These are phyloP conservation scores for Lepidothrix coronata DNA, from an alignment of 2,113 vertebrate species.

Conservation along the genomic window DNA sequence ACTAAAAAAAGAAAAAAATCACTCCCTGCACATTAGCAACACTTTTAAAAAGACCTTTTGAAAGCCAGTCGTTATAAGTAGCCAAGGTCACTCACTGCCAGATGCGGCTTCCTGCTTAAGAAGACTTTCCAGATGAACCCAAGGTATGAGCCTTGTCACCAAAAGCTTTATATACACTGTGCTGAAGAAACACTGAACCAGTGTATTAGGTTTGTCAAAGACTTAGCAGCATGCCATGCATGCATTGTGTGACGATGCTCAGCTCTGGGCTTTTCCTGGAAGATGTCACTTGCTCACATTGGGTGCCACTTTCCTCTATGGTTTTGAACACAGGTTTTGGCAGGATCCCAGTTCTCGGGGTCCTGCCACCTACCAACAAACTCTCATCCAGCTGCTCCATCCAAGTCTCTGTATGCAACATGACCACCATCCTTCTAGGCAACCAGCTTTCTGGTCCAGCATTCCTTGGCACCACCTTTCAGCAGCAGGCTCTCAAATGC, in stretches of 20 bases:
- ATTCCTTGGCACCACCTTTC: neutral
- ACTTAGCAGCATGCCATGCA: neutral
- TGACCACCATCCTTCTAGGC: neutral
- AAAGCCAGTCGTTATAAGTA: neutral
- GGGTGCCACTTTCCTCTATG: neutral
- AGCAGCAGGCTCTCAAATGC: neutral
- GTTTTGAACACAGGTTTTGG: neutral
- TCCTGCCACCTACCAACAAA: neutral
- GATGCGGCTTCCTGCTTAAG: neutral
- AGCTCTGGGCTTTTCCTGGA: neutral
- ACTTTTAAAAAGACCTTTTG: neutral
- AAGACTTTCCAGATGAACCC: neutral
- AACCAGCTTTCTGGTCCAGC: neutral
- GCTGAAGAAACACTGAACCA: neutral
- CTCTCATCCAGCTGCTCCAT: neutral
- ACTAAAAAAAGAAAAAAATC: neutral
- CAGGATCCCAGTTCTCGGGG: fast-evolving
- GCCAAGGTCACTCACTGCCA: neutral
- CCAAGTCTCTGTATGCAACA: neutral
- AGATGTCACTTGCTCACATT: neutral
- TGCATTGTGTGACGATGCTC: neutral
- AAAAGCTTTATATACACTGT: neutral
- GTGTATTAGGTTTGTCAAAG: neutral
- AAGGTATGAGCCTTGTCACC: neutral
- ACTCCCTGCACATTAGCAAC: neutral